These are phyloP conservation scores for Terrapene triunguis DNA, from an alignment of 2,113 vertebrate species.

Conservation along the genomic window DNA sequence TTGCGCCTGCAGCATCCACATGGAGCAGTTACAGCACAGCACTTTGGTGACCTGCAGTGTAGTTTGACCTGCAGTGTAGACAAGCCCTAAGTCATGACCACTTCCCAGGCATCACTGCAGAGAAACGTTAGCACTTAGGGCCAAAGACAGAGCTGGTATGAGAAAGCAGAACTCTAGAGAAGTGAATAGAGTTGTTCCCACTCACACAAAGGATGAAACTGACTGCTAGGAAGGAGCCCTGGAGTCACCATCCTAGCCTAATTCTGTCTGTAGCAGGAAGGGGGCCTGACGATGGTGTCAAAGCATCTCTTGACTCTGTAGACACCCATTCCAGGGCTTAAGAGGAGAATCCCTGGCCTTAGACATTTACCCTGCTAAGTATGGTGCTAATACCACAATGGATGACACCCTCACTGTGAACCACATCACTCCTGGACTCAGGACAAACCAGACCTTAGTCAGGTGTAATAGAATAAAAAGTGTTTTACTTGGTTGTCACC, in stretches of 20 bases:
- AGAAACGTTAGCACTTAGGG: fast-evolving
- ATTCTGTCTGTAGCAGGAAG: neutral
- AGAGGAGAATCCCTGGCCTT: neutral
- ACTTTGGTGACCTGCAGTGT: too few relatives aligned
- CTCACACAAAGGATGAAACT: neutral
- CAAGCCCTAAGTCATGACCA: neutral
- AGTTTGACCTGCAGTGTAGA: too few relatives aligned
- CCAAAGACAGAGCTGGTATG: neutral
- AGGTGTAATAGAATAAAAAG: neutral
- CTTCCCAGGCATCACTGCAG: neutral
- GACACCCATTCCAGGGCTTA: neutral
- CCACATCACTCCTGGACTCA: neutral
- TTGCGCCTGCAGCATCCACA: too few relatives aligned
- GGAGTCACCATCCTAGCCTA: too few relatives aligned
- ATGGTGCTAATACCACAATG: fast-evolving
- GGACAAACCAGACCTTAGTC: neutral
- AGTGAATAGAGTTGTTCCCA: neutral
- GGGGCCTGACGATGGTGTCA: neutral
- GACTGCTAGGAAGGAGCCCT: neutral
- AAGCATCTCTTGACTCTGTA: fast-evolving
- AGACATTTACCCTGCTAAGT: fast-evolving
- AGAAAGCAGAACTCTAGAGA: neutral
- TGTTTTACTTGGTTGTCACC: neutral
- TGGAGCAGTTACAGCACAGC: too few relatives aligned
- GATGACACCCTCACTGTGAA: neutral